These are phyloP conservation scores for Gambelia wislizenii DNA, from an alignment of 2,797 vertebrate genomes.

Conservation along the genomic window DNA sequence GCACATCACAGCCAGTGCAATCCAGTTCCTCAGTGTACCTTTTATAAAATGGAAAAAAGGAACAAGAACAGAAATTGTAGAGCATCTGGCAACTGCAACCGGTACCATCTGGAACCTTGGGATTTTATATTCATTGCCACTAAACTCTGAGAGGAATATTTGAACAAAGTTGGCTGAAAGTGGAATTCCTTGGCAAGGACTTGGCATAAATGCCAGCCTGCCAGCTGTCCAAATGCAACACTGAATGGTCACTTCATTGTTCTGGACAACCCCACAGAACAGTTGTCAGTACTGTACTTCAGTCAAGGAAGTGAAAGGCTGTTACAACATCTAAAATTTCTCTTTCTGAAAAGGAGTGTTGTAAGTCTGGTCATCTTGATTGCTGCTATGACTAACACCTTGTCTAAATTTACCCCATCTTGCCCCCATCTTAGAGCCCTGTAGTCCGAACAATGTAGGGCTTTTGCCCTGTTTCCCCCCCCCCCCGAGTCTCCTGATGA, in stretches of 20 bases:
- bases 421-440: no score
- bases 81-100: slow-evolving; percentile 57
- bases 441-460: no score
- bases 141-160: slow-evolving; percentile 60
- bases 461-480: no score
- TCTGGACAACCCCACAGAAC: slow-evolving; percentile 25
- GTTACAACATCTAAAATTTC: slow-evolving; percentile 32
- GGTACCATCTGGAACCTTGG: slow-evolving; percentile 64
- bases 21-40: not conserved
- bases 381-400: not conserved
- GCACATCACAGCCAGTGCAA: not conserved
- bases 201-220: slow-evolving; percentile 33
- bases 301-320: slow-evolving; percentile 48
- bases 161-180: slow-evolving; percentile 66
- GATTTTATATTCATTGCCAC: slow-evolving; percentile 69
- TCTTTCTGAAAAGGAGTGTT: slow-evolving; percentile 28
- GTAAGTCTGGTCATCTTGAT: slow-evolving; percentile 6
- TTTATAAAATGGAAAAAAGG: slow-evolving; percentile 58
- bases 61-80: slow-evolving; percentile 61
- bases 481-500: no score
- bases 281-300: slow-evolving; percentile 38
- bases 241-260: slow-evolving; percentile 48
- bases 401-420: no score
- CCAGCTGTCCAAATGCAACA: slow-evolving; percentile 30
- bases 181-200: slow-evolving; percentile 65